Percentiles rank a stretch among this genome's conserved stretches.
Evolutionary conservation across 2,797 vertebrate genomes (phyloP).

Genomic region (Clarias platycephalus): DNA sequence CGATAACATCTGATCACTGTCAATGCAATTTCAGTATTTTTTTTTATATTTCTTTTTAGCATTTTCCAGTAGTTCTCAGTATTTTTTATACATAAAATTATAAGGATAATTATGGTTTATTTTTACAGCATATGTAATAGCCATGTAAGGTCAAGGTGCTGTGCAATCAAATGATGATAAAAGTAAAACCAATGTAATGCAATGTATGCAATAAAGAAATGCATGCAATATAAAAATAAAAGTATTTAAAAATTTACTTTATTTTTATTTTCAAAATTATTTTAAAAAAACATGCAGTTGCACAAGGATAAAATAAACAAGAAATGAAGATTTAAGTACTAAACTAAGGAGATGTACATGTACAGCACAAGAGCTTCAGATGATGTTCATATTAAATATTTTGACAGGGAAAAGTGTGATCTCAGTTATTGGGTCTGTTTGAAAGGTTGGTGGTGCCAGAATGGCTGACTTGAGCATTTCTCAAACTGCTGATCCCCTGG

Average conservation of each 20-base stretch:
- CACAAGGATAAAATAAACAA: background rate
- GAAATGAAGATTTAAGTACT: background rate
- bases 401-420: background rate
- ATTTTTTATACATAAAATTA: background rate
- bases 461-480: background rate
- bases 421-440: background rate
- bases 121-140: background rate
- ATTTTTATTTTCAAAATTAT: no score
- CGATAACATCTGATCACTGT: background rate
- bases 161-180: background rate
- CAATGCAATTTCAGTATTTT: background rate
- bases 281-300: no score
- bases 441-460: background rate
- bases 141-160: background rate
- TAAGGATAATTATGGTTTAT: background rate
- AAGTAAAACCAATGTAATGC: background rate
- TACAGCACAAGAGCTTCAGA: background rate
- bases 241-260: no score
- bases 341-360: background rate
- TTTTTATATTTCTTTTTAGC: no score
- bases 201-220: background rate
- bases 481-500: background rate
- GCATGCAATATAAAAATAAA: background rate
- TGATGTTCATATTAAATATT: background rate
- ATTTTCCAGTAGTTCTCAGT: no score